These are phyloP conservation scores for Trichonephila clavipes DNA, from an alignment of 1,140 invertebrate species.

Conservation along the genomic window DNA sequence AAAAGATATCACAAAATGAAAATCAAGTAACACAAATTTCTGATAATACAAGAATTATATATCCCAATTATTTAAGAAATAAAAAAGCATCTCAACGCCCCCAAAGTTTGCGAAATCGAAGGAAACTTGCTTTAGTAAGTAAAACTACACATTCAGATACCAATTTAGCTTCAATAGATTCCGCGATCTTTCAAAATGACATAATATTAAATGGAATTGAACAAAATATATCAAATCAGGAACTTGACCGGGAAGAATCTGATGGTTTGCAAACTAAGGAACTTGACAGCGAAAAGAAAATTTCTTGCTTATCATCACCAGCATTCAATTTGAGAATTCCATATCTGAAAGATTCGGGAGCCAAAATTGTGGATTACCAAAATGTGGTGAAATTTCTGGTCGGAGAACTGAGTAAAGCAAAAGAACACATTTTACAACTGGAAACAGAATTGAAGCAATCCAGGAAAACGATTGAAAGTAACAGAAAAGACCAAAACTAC, in stretches of 20 bases:
- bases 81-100: not conserved
- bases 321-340: not conserved
- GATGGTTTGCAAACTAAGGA: not conserved
- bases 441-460: not conserved
- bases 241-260: not conserved
- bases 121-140: not conserved
- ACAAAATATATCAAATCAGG: not conserved
- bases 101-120: not conserved
- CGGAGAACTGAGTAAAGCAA: not conserved
- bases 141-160: not conserved
- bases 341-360: no score
- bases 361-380: not conserved
- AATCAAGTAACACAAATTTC: not conserved
- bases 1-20: conserved; percentile 79
- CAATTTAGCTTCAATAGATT: not conserved
- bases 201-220: not conserved
- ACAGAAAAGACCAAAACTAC: not conserved
- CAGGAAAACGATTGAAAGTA: not conserved
- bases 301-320: not conserved
- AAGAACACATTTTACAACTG: not conserved
- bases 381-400: not conserved
- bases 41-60: not conserved
- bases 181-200: not conserved
- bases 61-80: conserved; percentile 7
- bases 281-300: not conserved